Conservation (phyloP, 2,113 vertebrate genomes). For the Aspidoscelis tigris region DNA sequence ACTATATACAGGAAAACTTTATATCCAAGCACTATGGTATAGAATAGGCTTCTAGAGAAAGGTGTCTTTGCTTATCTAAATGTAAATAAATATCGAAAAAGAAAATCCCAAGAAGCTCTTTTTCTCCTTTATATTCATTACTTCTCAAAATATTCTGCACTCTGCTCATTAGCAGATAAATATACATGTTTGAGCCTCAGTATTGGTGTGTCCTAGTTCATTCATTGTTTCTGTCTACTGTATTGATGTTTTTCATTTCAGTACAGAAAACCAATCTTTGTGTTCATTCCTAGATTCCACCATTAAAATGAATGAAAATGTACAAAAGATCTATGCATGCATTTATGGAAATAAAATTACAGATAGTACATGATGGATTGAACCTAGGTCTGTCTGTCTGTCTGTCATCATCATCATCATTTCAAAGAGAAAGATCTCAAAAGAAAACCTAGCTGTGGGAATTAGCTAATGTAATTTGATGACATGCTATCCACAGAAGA, state of each 20-base stretch:
- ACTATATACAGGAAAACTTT: background rate
- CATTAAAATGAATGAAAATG: background rate
- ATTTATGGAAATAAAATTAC: background rate
- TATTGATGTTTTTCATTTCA: background rate
- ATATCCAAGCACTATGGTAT: background rate
- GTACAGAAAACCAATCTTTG: background rate
- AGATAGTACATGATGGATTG: too few species aligned
- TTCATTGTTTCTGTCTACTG: background rate
- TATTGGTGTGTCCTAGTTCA: background rate
- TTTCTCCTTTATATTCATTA: background rate
- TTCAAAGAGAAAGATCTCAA: too few species aligned
- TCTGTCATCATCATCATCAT: too few species aligned
- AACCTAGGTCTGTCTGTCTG: too few species aligned
- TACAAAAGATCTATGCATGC: background rate
- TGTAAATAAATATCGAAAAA: background rate
- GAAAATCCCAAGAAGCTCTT: background rate
- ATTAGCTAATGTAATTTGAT: too few species aligned
- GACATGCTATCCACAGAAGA: too few species aligned
- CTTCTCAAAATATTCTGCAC: background rate
- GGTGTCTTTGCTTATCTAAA: too few species aligned
- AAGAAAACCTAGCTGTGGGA: too few species aligned
- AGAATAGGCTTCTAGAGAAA: background rate
- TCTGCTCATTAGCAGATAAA: background rate
- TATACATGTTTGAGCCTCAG: background rate
- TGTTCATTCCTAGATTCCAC: background rate